A percentile compares a stretch with the other conserved stretches of the same genome.
These are phyloP conservation scores for Bothrops jararaca DNA, from an alignment of 2,113 vertebrate genomes.

Conservation along the genomic window DNA sequence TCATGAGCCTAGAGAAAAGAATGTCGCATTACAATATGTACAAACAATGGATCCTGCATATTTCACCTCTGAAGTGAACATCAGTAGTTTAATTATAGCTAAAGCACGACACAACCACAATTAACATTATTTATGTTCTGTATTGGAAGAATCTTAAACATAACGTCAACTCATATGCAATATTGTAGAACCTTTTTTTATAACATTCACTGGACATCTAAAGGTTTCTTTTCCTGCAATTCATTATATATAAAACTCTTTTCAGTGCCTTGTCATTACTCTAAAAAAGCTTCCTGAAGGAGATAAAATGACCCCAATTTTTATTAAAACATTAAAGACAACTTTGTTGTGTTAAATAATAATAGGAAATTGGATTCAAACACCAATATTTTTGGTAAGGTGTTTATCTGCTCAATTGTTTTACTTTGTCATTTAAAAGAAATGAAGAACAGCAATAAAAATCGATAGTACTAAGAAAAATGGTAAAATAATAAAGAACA, in stretches of 20 bases:
- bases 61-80: accelerated
- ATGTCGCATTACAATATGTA: constrained; percentile 20
- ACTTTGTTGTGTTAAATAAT: background rate
- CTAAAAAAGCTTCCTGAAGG: background rate
- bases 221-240: background rate
- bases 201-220: constrained; percentile 4
- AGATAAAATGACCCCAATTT: background rate
- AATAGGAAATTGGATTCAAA: background rate
- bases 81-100: background rate
- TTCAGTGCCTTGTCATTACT: too few relatives aligned
- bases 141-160: background rate
- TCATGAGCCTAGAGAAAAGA: constrained; percentile 83
- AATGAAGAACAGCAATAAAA: constrained; percentile 5
- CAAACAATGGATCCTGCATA: background rate
- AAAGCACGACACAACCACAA: background rate
- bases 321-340: constrained; percentile 4
- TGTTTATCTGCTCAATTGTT: constrained; percentile 18
- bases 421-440: constrained; percentile 40
- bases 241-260: background rate
- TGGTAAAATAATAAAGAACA: constrained; percentile 3
- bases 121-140: background rate
- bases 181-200: constrained; percentile 23
- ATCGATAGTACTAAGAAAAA: constrained; percentile 13
- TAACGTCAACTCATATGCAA: background rate
- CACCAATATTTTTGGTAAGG: background rate